A percentile compares a stretch with the other conserved stretches of the same genome.
Evolutionary conservation across 1,140 invertebrate genomes (phyloP).

Genomic region (Lepidurus couesii): DNA sequence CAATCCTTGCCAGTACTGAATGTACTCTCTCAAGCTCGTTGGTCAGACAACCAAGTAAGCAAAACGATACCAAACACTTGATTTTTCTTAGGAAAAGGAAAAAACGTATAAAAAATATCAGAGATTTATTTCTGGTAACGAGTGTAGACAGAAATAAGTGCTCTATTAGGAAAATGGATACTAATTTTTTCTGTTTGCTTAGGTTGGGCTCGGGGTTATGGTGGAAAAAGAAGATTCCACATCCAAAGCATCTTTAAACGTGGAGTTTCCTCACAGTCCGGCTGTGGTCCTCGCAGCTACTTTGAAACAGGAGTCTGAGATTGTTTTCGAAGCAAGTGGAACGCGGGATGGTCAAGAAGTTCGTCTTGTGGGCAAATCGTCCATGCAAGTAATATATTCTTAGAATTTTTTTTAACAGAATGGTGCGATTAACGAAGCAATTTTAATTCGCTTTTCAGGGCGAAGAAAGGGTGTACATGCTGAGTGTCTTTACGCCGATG

Average conservation of each 20-base stretch:
- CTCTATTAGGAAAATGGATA: background rate
- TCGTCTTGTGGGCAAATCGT: background rate
- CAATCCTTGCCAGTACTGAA: background rate
- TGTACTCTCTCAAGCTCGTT: background rate
- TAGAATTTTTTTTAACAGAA: background rate
- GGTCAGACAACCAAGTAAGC: background rate
- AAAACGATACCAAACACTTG: background rate
- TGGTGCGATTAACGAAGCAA: background rate
- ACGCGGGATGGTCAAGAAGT: background rate
- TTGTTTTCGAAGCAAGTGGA: background rate
- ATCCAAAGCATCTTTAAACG: background rate
- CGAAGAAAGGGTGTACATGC: background rate
- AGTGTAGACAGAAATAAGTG: no score
- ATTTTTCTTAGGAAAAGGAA: background rate
- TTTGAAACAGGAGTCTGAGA: background rate
- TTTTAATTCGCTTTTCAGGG: conserved; percentile 16
- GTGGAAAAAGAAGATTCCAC: background rate
- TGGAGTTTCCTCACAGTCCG: background rate
- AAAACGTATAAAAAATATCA: background rate
- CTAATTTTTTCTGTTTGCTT: background rate
- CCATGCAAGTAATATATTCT: background rate
- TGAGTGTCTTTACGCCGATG: background rate
- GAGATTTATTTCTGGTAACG: no score
- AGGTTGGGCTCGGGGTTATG: background rate
- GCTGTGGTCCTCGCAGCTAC: background rate